Evolutionary conservation across 1,140 invertebrate genomes (phyloP).

Genomic region (Drosophila kurseongensis): DNA sequence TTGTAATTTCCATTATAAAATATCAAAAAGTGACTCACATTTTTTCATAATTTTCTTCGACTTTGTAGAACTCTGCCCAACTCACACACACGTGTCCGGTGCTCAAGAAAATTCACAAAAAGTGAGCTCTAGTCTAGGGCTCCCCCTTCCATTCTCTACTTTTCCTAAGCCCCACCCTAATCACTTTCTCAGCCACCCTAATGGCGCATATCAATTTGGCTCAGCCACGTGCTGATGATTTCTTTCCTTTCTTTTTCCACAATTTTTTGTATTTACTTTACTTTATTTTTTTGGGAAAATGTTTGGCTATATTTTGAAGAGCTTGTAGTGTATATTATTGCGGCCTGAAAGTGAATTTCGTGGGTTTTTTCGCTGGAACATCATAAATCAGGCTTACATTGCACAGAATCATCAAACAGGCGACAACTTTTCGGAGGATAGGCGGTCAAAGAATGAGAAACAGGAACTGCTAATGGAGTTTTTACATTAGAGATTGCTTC

Average conservation of each 20-base stretch:
- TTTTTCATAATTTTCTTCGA: constrained; percentile 29
- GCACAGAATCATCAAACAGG: constrained; percentile 80
- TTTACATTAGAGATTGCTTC: constrained; percentile 75
- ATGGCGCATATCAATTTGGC: constrained; percentile 83
- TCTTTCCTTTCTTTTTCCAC: constrained; percentile 26
- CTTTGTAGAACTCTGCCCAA: constrained; percentile 10
- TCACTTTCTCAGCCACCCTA: constrained; percentile 71
- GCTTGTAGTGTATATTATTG: constrained; percentile 57
- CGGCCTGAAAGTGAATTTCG: constrained; percentile 52
- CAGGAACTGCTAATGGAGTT: constrained; percentile 77
- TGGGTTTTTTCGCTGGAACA: constrained; percentile 29
- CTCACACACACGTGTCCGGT: constrained; percentile 16
- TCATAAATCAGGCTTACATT: constrained; percentile 84
- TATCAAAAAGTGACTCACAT: constrained; percentile 4
- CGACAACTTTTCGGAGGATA: constrained; percentile 59
- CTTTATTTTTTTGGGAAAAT: constrained; percentile 35
- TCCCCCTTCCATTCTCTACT: background rate
- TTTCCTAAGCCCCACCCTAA: constrained; percentile 21
- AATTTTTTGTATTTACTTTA: constrained; percentile 44
- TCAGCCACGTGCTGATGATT: constrained; percentile 68
- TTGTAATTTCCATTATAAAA: no score
- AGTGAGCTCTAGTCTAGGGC: constrained; percentile 25
- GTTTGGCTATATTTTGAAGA: constrained; percentile 60
- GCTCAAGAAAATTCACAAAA: constrained; percentile 34
- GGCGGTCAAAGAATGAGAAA: constrained; percentile 19